Evolutionary conservation across 2,888 invertebrate species (phyloP), one percentile per base, ranked within the genome.

Genomic region (Synergus japonicus): DNA sequence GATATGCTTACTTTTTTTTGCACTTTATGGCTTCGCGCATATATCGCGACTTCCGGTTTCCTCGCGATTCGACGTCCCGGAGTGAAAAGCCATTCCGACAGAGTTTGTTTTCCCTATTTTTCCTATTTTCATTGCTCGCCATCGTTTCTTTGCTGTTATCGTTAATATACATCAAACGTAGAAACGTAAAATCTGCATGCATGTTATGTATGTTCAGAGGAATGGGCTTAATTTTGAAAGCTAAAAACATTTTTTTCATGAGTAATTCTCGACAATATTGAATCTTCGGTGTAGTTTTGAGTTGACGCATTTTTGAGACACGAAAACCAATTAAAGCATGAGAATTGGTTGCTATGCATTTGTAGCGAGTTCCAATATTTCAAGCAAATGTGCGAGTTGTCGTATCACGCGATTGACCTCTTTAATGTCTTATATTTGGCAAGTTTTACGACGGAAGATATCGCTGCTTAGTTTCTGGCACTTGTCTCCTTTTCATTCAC

Each of bases 401-500:
- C 73, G 41, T 37, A 49, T 73, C 54, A 73, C 37, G 37, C 73
- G 65, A 82, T 83, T 83, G 82, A 84, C 80, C 81, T 81, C 79
- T 78, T 69, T 66, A 65, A 65, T 69, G 78, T 76, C 80, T 77
- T 81, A 79, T 73, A 81, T 76, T 83, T 84, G 84, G 82, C 83
- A 84, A 82, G 67, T 84, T 81, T 78, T 76, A 44, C 79, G 44
- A 69, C 65, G 63, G 79, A 79, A 82, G 82, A 83, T 82, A 84
- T 82, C 73, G 82, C 79, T 81, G 83, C 79, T 82, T 82, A 82
- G 82, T 81, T 82, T 78, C 83, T 84, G 84, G 84, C 84, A 84
- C 82, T 84, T 83, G 84, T 82, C 78, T 81, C 82, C 79, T 83
- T 82, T 84, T 80, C 83, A 80, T 83, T 84, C 81, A 84, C 65